These are phyloP conservation scores for Mimachlamys varia DNA, from an alignment of 2,888 invertebrate species.

Conservation along the genomic window DNA sequence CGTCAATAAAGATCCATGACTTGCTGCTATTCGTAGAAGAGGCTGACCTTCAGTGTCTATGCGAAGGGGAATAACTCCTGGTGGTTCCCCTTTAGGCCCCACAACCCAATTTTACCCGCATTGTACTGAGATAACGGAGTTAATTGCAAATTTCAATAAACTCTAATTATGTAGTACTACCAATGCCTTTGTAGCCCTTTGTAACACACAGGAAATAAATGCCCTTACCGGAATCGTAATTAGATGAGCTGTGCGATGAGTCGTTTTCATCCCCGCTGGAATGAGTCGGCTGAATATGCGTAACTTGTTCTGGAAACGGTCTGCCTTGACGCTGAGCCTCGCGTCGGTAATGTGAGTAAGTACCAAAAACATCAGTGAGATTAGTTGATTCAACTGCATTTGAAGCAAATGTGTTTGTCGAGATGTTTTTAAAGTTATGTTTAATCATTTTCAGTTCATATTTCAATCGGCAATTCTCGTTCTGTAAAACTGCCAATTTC, in stretches of 20 bases:
- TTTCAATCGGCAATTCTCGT: not conserved
- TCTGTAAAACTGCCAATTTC: not conserved
- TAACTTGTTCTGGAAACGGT: not conserved
- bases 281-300: not conserved
- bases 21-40: no score
- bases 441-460: not conserved
- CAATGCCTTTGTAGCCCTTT: not conserved
- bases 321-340: not conserved
- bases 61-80: no score
- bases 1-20: no score
- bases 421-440: not conserved
- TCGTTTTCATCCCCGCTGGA: conserved; percentile 3
- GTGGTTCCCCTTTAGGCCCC: no score
- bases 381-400: not conserved
- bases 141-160: no score
- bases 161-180: no score
- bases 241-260: not conserved
- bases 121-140: no score
- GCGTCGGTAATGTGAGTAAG: not conserved
- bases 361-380: not conserved
- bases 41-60: no score
- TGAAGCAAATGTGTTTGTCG: not conserved
- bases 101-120: no score
- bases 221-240: not conserved
- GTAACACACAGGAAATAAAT: not conserved